Conservation (phyloP, 1,140 invertebrate species). For the Dendrolimus punctatus region DNA sequence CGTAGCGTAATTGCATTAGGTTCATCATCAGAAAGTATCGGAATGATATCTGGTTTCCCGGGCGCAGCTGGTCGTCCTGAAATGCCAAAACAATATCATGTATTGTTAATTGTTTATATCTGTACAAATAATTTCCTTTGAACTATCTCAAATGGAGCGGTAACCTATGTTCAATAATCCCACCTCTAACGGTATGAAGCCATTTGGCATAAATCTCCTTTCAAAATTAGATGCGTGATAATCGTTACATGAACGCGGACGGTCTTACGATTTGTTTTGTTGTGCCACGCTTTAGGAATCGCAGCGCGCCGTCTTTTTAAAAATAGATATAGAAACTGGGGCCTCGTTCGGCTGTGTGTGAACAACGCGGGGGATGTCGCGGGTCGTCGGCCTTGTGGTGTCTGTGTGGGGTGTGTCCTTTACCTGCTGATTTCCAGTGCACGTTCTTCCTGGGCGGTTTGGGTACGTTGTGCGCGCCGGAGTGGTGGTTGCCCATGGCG, state of each 20-base stretch:
- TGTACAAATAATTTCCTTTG: constrained; percentile 2
- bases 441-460: constrained; percentile 77
- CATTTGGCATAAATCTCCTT: constrained; percentile 49
- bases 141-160: constrained; percentile 13
- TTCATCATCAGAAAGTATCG: constrained; percentile 77
- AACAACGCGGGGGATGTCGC: neutral
- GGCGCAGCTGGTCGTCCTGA: constrained; percentile 83
- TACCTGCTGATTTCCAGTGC: constrained; percentile 81
- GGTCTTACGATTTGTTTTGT: constrained; percentile 65
- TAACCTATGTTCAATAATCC: constrained; percentile 18
- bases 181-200: constrained; percentile 13
- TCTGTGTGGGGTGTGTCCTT: constrained; percentile 14
- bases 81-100: constrained; percentile 27
- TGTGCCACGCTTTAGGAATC: constrained; percentile 59
- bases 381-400: neutral
- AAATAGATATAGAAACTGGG: constrained; percentile 50
- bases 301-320: constrained; percentile 60
- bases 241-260: constrained; percentile 52
- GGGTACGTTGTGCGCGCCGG: constrained; percentile 48
- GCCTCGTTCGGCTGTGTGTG: constrained; percentile 11
- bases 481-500: constrained; percentile 69
- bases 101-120: constrained; percentile 1
- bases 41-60: constrained; percentile 82
- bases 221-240: constrained; percentile 57
- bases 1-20: constrained; percentile 90